Evolutionary conservation across 2,797 vertebrate species (phyloP).

Genomic region (Thunnus albacares): DNA sequence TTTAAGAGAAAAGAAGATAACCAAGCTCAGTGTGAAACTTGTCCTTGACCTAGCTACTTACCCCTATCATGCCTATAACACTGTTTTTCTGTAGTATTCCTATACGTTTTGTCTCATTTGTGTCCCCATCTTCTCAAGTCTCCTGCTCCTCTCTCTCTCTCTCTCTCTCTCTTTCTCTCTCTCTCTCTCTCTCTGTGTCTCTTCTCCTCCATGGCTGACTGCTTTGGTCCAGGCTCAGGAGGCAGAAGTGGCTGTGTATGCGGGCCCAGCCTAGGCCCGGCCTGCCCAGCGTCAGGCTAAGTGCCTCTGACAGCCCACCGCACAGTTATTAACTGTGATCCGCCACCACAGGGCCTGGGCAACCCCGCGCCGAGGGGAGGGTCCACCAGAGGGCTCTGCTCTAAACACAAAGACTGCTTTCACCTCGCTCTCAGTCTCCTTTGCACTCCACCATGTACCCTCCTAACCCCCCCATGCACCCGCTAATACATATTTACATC

Average conservation of each 20-base stretch:
- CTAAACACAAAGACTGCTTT: conserved; percentile 86
- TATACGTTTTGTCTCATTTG: conserved; percentile 34
- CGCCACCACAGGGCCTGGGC: conserved; percentile 87
- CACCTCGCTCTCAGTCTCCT: conserved; percentile 57
- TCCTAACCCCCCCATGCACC: conserved; percentile 25
- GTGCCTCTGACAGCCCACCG: conserved; percentile 91
- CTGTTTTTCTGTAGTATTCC: conserved; percentile 33
- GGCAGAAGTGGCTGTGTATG: conserved; percentile 78
- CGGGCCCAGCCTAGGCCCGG: conserved; percentile 62
- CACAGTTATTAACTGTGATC: conserved; percentile 95
- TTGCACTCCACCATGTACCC: conserved; percentile 23
- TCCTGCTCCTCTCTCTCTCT: conserved; percentile 13
- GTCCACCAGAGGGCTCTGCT: conserved; percentile 79
- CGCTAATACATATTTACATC: conserved; percentile 82
- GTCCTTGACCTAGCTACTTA: conserved; percentile 6
- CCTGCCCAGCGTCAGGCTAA: conserved; percentile 93
- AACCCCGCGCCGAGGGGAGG: conserved; percentile 70
- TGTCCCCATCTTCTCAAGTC: conserved; percentile 26
- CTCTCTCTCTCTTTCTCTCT: conserved; percentile 25
- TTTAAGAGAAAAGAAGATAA: conserved; percentile 14
- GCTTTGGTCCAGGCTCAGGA: conserved; percentile 68
- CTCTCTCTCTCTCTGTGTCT: background rate
- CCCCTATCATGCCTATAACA: background rate
- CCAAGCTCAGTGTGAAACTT: conserved; percentile 15
- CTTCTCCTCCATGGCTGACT: conserved; percentile 46